Evolutionary conservation across 2,797 vertebrate species (phyloP).

Genomic region (Sebastes vulpes): DNA sequence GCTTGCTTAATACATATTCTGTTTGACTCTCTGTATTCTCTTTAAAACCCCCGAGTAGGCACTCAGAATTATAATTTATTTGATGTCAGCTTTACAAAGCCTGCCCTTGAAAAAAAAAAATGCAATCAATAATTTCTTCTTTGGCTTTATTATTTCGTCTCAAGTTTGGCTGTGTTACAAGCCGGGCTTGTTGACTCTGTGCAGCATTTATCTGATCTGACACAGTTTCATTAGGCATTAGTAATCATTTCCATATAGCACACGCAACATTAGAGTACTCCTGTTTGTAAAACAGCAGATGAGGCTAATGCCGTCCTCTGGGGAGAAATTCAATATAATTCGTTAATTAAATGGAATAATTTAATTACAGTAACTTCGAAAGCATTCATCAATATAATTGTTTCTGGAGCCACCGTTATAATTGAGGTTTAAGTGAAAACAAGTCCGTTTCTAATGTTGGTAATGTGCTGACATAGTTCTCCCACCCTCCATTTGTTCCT

Average conservation of each 20-base stretch:
- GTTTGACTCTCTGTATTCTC: conserved; percentile 41
- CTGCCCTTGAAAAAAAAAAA: conserved; percentile 64
- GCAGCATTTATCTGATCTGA: conserved; percentile 80
- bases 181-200: conserved; percentile 65
- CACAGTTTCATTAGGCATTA: conserved; percentile 82
- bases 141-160: conserved; percentile 73
- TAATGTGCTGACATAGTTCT: conserved; percentile 83
- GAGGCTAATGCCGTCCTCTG: conserved; percentile 84
- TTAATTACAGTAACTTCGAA: conserved; percentile 90
- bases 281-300: conserved; percentile 89
- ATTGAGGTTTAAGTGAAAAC: conserved; percentile 90
- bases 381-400: conserved; percentile 90
- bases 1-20: conserved; percentile 22
- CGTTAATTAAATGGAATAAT: conserved; percentile 91
- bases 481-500: conserved; percentile 74
- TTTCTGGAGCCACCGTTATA: conserved; percentile 86
- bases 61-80: conserved; percentile 68
- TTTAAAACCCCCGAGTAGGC: conserved; percentile 43
- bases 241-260: conserved; percentile 83
- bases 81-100: conserved; percentile 68
- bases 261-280: conserved; percentile 77
- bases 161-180: conserved; percentile 74
- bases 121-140: conserved; percentile 75
- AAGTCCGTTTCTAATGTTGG: conserved; percentile 88
- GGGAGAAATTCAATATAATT: conserved; percentile 90